Evolutionary conservation across 2,888 invertebrate species (phyloP).

Genomic region (Lucinisca nassula): DNA sequence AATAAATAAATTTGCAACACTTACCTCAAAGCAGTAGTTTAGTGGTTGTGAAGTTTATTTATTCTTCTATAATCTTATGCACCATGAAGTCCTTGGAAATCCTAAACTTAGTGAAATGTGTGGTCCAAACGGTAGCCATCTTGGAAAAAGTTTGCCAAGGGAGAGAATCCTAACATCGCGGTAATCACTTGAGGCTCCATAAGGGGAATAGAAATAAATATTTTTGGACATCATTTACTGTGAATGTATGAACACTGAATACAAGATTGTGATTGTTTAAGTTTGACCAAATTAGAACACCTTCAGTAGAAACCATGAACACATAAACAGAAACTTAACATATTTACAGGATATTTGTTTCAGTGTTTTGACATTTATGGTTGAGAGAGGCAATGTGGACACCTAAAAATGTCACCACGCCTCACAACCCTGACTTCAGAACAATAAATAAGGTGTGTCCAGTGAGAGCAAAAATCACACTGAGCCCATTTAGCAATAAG

Average conservation of each 20-base stretch:
- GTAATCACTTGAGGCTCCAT: neutral
- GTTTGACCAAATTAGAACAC: no score
- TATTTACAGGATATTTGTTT: neutral
- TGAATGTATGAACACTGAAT: no score
- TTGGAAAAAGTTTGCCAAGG: neutral
- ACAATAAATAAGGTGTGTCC: slow-evolving; percentile 10
- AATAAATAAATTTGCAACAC: neutral
- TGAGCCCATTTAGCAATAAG: slow-evolving; percentile 5
- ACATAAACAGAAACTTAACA: neutral
- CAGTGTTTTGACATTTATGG: neutral
- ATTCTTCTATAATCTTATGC: neutral
- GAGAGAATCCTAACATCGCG: neutral
- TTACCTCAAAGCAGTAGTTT: neutral
- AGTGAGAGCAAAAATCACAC: slow-evolving; percentile 25
- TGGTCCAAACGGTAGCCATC: neutral
- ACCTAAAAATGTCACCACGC: slow-evolving; percentile 8
- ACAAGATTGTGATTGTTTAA: no score
- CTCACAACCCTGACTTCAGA: slow-evolving; percentile 4
- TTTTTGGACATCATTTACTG: no score
- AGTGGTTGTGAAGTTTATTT: neutral
- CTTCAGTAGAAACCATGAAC: neutral
- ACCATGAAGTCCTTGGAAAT: neutral
- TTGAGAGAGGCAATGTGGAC: slow-evolving; percentile 6
- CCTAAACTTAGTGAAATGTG: neutral
- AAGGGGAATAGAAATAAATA: neutral